These are phyloP conservation scores for Drosophila kanekoi DNA, from an alignment of 2,888 invertebrate species.

Conservation along the genomic window DNA sequence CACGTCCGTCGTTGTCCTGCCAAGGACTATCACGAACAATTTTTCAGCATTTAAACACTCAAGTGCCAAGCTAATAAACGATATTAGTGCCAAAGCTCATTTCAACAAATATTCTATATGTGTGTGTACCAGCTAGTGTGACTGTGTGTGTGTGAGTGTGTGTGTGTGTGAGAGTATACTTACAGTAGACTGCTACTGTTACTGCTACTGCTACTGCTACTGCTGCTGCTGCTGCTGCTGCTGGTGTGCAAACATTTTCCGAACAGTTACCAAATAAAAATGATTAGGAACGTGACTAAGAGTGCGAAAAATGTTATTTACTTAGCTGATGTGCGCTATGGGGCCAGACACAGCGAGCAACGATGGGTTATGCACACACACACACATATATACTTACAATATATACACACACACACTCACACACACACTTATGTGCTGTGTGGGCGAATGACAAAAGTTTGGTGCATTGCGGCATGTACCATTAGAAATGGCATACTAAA, in stretches of 20 bases:
- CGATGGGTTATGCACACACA: conserved; percentile 51
- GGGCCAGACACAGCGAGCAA: conserved; percentile 56
- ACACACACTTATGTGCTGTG: conserved; percentile 19
- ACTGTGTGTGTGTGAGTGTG: conserved; percentile 4
- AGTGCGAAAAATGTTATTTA: conserved; percentile 81
- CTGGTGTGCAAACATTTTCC: conserved; percentile 74
- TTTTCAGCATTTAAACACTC: conserved; percentile 77
- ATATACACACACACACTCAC: conserved; percentile 21
- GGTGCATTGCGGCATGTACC: conserved; percentile 54
- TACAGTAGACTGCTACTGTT: conserved; percentile 14
- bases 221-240: conserved; percentile 25
- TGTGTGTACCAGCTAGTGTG: conserved; percentile 22
- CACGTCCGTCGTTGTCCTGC: conserved; percentile 45
- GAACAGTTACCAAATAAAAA: conserved; percentile 82
- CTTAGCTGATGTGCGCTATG: conserved; percentile 72
- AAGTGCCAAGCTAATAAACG: conserved; percentile 76
- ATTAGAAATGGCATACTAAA: conserved; percentile 5
- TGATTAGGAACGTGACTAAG: conserved; percentile 84
- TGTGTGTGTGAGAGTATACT: conserved; percentile 11
- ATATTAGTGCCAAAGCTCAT: conserved; percentile 75
- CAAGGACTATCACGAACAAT: conserved; percentile 70
- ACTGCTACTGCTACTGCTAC: conserved; percentile 6
- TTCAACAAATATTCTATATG: conserved; percentile 61
- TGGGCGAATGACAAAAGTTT: conserved; percentile 53
- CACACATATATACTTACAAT: conserved; percentile 20